phyloP scores from a whole-genome alignment of 2,113 vertebrate genomes.

The Nestor notabilis region DNA sequence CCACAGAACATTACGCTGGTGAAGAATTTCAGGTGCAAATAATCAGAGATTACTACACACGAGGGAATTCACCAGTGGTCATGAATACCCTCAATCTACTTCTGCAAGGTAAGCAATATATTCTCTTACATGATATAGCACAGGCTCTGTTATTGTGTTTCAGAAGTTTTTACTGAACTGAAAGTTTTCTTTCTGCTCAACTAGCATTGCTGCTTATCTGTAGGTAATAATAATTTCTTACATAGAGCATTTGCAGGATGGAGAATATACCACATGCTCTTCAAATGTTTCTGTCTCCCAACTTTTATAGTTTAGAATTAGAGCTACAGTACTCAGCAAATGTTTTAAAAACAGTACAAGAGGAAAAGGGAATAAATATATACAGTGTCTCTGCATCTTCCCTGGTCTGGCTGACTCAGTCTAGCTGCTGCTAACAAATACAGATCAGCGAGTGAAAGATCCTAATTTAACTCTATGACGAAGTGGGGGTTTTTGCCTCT shows the following conservation, averaged over 20 bases:
- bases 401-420: not conserved
- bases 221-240: not conserved
- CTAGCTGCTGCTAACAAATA: conserved; percentile 18
- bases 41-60: conserved; percentile 41
- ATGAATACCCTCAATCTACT: conserved; percentile 48
- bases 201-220: not conserved
- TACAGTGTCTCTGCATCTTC: not conserved
- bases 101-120: conserved; percentile 8
- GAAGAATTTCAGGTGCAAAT: conserved; percentile 66
- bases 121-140: not conserved
- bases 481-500: not conserved
- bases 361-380: not conserved
- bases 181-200: not conserved
- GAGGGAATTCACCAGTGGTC: conserved; percentile 24
- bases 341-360: not conserved
- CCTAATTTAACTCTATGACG: not conserved
- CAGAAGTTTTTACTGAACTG: not conserved
- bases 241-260: not conserved
- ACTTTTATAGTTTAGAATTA: not conserved
- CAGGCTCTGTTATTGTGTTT: not conserved
- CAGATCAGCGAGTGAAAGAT: not conserved
- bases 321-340: not conserved
- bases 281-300: not conserved
- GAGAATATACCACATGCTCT: not conserved
- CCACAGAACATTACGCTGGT: conserved; percentile 56